A percentile compares a stretch with the other conserved stretches of the same genome.
phyloP scores from a whole-genome alignment of 2,797 vertebrate species.

The Salarias fasciatus region DNA sequence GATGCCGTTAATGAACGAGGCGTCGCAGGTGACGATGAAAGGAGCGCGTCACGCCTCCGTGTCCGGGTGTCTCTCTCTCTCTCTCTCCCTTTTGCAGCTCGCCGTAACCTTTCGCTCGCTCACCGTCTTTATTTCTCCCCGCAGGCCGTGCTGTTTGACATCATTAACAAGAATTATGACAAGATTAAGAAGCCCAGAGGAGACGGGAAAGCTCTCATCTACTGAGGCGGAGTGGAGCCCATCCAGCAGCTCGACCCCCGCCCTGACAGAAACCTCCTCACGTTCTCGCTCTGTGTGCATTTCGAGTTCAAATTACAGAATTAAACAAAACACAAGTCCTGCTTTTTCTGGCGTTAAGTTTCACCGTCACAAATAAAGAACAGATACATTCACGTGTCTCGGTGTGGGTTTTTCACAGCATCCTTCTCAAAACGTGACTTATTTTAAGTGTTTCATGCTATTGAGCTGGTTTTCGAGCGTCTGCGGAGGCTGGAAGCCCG shows the following conservation, averaged over 20 bases:
- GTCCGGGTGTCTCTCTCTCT: constrained; percentile 12
- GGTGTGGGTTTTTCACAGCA: too few species aligned
- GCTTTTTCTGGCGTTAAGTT: too few species aligned
- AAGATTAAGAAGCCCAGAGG: constrained; percentile 94
- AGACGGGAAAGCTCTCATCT: constrained; percentile 91
- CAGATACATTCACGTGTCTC: too few species aligned
- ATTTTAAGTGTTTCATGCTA: too few species aligned
- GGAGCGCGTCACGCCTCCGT: constrained; percentile 31
- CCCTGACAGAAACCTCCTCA: constrained; percentile 13
- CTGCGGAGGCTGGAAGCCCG: constrained; percentile 58
- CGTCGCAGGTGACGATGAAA: constrained; percentile 59
- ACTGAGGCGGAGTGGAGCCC: constrained; percentile 77
- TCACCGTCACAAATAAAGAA: not conserved
- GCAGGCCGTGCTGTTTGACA: constrained; percentile 90
- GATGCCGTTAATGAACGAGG: constrained; percentile 53
- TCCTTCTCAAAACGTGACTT: too few species aligned
- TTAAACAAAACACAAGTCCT: constrained; percentile 69
- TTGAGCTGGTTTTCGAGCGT: not conserved
- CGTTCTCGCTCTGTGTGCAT: constrained; percentile 32
- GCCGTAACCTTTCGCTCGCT: not conserved
- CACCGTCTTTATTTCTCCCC: constrained; percentile 9
- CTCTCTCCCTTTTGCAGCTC: constrained; percentile 8
- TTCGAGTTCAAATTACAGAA: constrained; percentile 68
- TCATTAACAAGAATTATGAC: constrained; percentile 91
- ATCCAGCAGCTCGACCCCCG: constrained; percentile 43